phyloP scores from a whole-genome alignment of 2,888 invertebrate genomes.

The Metellina segmentata region DNA sequence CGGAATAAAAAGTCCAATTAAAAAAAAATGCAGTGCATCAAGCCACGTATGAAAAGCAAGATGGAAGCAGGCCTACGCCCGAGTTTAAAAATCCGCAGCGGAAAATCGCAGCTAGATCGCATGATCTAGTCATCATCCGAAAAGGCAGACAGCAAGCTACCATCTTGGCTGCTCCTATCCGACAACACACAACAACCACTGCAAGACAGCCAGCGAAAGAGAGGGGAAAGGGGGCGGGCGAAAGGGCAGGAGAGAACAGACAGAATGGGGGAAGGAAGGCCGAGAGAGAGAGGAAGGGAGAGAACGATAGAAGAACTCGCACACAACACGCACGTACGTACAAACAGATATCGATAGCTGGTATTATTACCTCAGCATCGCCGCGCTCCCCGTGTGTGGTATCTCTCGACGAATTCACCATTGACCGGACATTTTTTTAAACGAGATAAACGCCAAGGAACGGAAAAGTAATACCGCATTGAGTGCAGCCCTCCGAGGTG shows the following conservation, averaged over 20 bases:
- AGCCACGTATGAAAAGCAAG: slow-evolving; percentile 74
- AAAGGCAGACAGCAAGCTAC: slow-evolving; percentile 67
- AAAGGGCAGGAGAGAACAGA: slow-evolving; percentile 26
- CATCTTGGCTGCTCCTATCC: slow-evolving; percentile 68
- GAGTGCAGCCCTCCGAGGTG: slow-evolving; percentile 19
- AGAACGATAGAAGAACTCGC: slow-evolving; percentile 2
- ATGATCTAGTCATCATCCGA: slow-evolving; percentile 68
- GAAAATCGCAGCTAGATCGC: slow-evolving; percentile 66
- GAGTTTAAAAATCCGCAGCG: slow-evolving; percentile 63
- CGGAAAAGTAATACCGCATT: slow-evolving; percentile 9
- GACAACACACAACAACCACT: slow-evolving; percentile 66
- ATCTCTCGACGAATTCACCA: slow-evolving; percentile 22
- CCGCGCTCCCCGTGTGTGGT: slow-evolving; percentile 22
- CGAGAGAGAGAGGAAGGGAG: slow-evolving; percentile 13
- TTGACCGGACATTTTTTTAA: slow-evolving; percentile 44
- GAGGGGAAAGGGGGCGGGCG: slow-evolving; percentile 6
- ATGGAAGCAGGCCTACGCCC: slow-evolving; percentile 71
- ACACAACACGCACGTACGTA: slow-evolving; percentile 35
- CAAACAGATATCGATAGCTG: slow-evolving; percentile 59
- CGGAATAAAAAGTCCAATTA: neutral
- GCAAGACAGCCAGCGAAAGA: slow-evolving; percentile 43
- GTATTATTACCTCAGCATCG: slow-evolving; percentile 70
- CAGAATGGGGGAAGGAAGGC: slow-evolving; percentile 4
- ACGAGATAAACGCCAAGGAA: slow-evolving; percentile 1
- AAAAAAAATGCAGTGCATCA: slow-evolving; percentile 29